These are phyloP conservation scores for Pteruthius melanotis DNA, from an alignment of 2,113 vertebrate species.

Conservation along the genomic window DNA sequence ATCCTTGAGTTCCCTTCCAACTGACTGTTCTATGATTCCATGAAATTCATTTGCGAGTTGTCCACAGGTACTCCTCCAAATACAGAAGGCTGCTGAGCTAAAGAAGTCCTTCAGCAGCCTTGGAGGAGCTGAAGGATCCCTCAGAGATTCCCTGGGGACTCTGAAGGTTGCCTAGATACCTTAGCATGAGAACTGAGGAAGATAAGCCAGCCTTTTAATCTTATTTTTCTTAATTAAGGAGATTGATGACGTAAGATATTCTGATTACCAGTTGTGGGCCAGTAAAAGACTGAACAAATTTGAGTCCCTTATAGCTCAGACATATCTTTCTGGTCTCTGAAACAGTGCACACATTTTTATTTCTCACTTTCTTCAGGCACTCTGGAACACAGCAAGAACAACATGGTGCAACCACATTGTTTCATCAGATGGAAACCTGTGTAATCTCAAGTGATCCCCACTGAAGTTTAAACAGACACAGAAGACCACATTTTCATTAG, in stretches of 20 bases:
- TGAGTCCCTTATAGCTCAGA: not conserved
- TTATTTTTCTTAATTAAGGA: conserved; percentile 1
- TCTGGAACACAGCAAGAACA: not conserved
- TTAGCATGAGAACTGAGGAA: not conserved
- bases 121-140: not conserved
- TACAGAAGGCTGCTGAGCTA: not conserved
- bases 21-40: not conserved
- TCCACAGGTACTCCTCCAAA: not conserved
- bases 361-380: not conserved
- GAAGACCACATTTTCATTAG: conserved; percentile 22
- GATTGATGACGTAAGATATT: not conserved
- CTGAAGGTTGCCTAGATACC: not conserved
- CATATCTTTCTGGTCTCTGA: not conserved
- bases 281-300: not conserved
- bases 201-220: not conserved
- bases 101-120: not conserved
- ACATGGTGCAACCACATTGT: not conserved
- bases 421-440: not conserved
- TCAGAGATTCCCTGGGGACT: not conserved
- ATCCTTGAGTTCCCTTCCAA: not conserved
- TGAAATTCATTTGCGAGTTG: not conserved
- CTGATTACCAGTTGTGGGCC: not conserved
- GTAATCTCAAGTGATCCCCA: not conserved
- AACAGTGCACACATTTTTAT: rapidly evolving
- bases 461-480: not conserved